Conservation (phyloP, 2,888 invertebrate genomes). For the Lomographa bimaculata region DNA sequence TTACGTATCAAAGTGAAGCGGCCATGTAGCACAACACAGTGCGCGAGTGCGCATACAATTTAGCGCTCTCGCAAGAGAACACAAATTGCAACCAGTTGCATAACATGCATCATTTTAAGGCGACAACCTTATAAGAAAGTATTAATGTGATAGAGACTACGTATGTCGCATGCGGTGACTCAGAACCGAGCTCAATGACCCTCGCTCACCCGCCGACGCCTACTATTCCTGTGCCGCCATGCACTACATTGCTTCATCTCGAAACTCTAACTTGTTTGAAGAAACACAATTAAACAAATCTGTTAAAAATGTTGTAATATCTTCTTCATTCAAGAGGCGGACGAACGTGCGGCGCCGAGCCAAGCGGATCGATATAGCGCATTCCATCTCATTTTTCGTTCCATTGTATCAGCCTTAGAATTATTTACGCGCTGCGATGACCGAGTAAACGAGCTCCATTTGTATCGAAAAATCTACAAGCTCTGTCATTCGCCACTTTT, state of each 20-base stretch:
- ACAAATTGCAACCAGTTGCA: constrained; percentile 78
- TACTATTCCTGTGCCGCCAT: constrained; percentile 67
- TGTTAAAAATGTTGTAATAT: constrained; percentile 35
- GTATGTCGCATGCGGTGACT: constrained; percentile 72
- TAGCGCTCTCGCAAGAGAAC: constrained; percentile 53
- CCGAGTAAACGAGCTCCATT: constrained; percentile 37
- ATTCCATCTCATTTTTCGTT: constrained; percentile 28
- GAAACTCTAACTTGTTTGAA: constrained; percentile 46
- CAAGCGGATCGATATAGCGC: constrained; percentile 24
- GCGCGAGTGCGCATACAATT: constrained; percentile 44
- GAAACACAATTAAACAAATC: constrained; percentile 42
- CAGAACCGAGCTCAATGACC: constrained; percentile 72
- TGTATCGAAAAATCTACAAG: constrained; percentile 38
- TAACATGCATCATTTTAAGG: constrained; percentile 81
- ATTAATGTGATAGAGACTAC: constrained; percentile 77
- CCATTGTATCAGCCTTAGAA: constrained; percentile 30
- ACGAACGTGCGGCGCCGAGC: constrained; percentile 23
- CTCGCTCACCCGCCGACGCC: constrained; percentile 63
- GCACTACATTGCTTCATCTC: constrained; percentile 61
- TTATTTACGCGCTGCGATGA: constrained; percentile 30
- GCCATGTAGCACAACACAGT: constrained; percentile 33
- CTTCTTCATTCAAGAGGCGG: constrained; percentile 36
- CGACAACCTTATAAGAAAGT: constrained; percentile 80
- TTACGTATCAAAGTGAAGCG: constrained; percentile 12
- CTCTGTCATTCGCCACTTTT: constrained; percentile 38